Conservation (phyloP, 2,888 invertebrate species). For the Drosophila falleni region DNA sequence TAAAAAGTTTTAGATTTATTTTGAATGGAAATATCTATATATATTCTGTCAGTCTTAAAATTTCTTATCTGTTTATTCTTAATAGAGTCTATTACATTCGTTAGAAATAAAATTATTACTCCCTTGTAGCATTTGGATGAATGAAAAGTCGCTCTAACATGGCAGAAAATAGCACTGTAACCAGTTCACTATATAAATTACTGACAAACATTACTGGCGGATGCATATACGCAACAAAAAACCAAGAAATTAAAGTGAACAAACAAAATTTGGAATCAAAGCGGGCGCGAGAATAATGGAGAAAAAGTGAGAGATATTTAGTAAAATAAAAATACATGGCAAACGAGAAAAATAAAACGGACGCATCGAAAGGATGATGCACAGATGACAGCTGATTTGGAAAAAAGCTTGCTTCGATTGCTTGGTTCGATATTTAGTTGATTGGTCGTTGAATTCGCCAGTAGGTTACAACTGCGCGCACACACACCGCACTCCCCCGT, state of each 20-base stretch:
- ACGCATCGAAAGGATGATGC: slow-evolving; percentile 10
- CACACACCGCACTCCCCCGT: slow-evolving; percentile 62
- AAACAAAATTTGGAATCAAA: background rate
- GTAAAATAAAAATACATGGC: slow-evolving; percentile 1
- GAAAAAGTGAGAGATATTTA: background rate
- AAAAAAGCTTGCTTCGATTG: slow-evolving; percentile 42
- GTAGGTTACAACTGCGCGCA: slow-evolving; percentile 54
- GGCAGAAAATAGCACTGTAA: too few relatives aligned
- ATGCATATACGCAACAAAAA: slow-evolving; percentile 53
- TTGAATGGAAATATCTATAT: too few relatives aligned
- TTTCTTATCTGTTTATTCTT: too few relatives aligned
- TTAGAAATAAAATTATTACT: too few relatives aligned
- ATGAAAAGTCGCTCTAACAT: too few relatives aligned
- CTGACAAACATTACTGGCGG: slow-evolving; percentile 59
- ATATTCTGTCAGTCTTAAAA: too few relatives aligned
- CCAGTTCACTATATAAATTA: background rate
- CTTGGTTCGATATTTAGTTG: slow-evolving; percentile 33
- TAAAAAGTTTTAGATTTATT: too few relatives aligned
- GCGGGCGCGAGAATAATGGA: background rate
- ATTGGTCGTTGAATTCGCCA: slow-evolving; percentile 52
- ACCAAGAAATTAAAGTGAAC: slow-evolving; percentile 9
- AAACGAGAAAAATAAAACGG: background rate
- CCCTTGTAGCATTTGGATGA: too few relatives aligned
- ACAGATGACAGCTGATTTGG: slow-evolving; percentile 36
- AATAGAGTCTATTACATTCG: too few relatives aligned